Evolutionary conservation across 2,797 vertebrate species (phyloP), one percentile per base, ranked within the genome.

Genomic region (Muraenolepis orangiensis): DNA sequence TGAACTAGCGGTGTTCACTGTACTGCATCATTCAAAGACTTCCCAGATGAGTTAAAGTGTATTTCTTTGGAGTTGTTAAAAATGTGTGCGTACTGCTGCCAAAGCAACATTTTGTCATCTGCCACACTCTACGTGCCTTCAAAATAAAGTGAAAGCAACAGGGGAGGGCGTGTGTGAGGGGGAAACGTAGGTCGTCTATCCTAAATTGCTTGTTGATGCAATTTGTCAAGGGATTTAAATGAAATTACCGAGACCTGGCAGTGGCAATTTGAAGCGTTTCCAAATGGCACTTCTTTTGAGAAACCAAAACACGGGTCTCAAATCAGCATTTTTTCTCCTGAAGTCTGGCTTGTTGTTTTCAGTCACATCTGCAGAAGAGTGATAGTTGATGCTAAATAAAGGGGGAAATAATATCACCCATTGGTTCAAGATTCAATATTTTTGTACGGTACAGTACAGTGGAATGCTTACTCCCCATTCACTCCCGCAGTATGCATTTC

Each of bases 171-270:
- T 46, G n/a, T 18, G 42, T 46, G 42, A 18, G 42, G 46, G 4
- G 46, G 20, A 11, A 8, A n/a, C 20, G n/a, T 14, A 61, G 57
- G 57, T 61, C 10, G 51, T n/a, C 51, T 23, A 61, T 61, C n/a
- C 57, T 61, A 61, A 61, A 88, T 81, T 82, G 80, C 80, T 89
- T 88, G 82, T 82, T 89, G 87, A 84, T 80, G 73, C 83, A 85
- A 87, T 90, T 86, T 76, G 26, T 84, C 81, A 64, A 78, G 80
- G 78, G 76, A 77, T 81, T 83, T 73, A 74, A 82, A 82, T 77
- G 80, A 84, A 78, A 67, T 80, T 83, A 71, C 61, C 68, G 82
- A 72, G 78, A 38, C 36, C 36, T 10, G 18, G 40, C 40, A 26
- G 16, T 61, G 57, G 18, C 46, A 57, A 20, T 57, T 82, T 84